Conservation (phyloP, 2,113 vertebrate species). For the Xenopus laevis region DNA sequence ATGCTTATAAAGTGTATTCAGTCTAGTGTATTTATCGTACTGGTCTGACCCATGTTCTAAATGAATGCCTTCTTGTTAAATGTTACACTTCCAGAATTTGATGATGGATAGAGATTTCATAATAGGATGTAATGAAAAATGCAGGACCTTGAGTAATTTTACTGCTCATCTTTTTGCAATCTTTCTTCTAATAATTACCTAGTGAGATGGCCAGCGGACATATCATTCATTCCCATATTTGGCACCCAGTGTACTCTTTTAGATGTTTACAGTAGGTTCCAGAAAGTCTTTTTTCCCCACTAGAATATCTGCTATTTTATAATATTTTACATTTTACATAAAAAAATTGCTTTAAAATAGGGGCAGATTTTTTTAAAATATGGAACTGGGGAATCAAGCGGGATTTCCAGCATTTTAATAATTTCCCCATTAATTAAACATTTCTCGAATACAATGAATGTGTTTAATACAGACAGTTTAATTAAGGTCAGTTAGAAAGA, state of each 20-base stretch:
- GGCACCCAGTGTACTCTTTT: slow-evolving; percentile 17
- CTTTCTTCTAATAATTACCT: slow-evolving; percentile 17
- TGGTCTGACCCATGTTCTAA: background rate
- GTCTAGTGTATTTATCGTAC: background rate
- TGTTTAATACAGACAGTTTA: no score
- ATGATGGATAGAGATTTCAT: slow-evolving; percentile 8
- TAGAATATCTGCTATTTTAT: background rate
- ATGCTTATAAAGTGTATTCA: no score
- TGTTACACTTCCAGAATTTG: slow-evolving; percentile 1
- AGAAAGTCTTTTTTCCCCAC: background rate
- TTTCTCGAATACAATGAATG: no score
- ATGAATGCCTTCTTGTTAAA: slow-evolving; percentile 11
- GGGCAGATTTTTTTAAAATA: no score
- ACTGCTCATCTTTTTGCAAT: slow-evolving; percentile 19
- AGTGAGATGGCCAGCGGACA: slow-evolving; percentile 13
- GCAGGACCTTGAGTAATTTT: slow-evolving; percentile 12
- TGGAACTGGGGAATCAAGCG: background rate
- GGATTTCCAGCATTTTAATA: no score
- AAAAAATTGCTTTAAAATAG: no score
- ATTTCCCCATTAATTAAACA: no score
- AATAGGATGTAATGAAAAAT: slow-evolving; percentile 20
- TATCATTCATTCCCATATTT: slow-evolving; percentile 12
- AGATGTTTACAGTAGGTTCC: slow-evolving; percentile 4
- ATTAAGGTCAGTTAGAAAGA: no score
- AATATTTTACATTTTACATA: no score